These are phyloP conservation scores for Aurelia sp. DNA, from an alignment of 30 jellyfish, hydroid and myxozoan genomes.

Conservation along the genomic window DNA sequence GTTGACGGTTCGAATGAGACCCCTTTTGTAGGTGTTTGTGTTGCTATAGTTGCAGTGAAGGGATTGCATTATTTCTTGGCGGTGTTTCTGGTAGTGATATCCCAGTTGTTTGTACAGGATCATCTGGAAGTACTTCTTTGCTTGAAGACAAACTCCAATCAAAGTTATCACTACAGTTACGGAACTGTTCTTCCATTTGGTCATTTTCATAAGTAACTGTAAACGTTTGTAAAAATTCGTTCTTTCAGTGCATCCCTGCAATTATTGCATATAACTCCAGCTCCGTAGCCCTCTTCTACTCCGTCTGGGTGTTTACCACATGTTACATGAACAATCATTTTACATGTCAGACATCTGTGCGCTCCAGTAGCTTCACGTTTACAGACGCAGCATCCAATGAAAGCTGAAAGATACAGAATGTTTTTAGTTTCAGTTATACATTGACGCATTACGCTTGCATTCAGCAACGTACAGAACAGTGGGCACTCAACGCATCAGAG, in stretches of 20 bases:
- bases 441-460: too few relatives aligned
- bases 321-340: too few relatives aligned
- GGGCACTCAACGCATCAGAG: too few relatives aligned
- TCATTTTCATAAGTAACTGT: background rate
- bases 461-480: too few relatives aligned
- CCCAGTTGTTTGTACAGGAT: constrained; percentile 10
- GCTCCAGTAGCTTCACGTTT: too few relatives aligned
- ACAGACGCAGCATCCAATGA: too few relatives aligned
- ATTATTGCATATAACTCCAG: too few relatives aligned
- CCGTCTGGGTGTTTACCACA: too few relatives aligned
- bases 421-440: too few relatives aligned
- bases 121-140: constrained; percentile 16
- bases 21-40: constrained; percentile 28
- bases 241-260: constrained; percentile 1
- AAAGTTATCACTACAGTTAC: background rate
- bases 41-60: constrained; percentile 29
- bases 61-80: constrained; percentile 13
- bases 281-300: too few relatives aligned
- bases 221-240: constrained; percentile 14
- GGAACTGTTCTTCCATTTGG: background rate
- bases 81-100: constrained; percentile 10
- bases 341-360: too few relatives aligned
- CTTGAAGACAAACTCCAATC: constrained; percentile 23
- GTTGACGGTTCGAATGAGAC: constrained; percentile 8
- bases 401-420: too few relatives aligned